Percentiles rank a stretch among this genome's conserved stretches.
Conservation (phyloP, 2,113 vertebrate genomes). For the Corythornis vintsioides region DNA sequence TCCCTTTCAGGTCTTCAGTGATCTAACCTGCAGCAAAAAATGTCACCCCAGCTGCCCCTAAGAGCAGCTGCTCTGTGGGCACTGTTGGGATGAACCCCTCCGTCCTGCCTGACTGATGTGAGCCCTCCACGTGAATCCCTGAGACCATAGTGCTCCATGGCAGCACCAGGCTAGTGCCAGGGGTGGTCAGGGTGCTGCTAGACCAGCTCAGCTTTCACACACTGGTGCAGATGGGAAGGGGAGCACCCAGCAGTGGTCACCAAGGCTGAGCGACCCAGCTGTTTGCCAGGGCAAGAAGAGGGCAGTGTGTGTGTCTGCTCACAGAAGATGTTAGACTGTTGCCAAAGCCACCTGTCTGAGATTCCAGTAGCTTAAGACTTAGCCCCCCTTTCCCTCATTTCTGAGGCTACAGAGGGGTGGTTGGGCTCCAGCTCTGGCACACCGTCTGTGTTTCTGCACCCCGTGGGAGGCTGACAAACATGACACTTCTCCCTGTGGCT, state of each 20-base stretch:
- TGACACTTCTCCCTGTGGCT: background rate
- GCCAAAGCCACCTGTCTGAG: background rate
- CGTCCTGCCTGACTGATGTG: background rate
- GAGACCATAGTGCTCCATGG: background rate
- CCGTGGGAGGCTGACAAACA: background rate
- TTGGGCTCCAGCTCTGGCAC: background rate
- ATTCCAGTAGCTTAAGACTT: background rate
- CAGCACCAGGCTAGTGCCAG: background rate
- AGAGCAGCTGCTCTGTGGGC: background rate
- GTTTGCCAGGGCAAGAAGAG: background rate
- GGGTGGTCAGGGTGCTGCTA: background rate
- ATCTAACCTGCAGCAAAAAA: background rate
- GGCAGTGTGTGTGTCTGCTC: rapidly evolving
- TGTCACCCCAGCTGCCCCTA: background rate
- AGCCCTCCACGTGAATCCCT: rapidly evolving
- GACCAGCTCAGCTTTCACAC: background rate
- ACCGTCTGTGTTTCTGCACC: background rate
- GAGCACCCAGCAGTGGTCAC: rapidly evolving
- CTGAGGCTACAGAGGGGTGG: background rate
- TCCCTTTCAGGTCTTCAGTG: background rate
- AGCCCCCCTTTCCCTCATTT: background rate
- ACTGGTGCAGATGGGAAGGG: background rate
- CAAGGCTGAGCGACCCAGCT: background rate
- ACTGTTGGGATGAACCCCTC: background rate
- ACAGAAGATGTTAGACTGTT: background rate